Evolutionary conservation across 2,113 vertebrate species (phyloP).

Genomic region (Zootoca vivipara): DNA sequence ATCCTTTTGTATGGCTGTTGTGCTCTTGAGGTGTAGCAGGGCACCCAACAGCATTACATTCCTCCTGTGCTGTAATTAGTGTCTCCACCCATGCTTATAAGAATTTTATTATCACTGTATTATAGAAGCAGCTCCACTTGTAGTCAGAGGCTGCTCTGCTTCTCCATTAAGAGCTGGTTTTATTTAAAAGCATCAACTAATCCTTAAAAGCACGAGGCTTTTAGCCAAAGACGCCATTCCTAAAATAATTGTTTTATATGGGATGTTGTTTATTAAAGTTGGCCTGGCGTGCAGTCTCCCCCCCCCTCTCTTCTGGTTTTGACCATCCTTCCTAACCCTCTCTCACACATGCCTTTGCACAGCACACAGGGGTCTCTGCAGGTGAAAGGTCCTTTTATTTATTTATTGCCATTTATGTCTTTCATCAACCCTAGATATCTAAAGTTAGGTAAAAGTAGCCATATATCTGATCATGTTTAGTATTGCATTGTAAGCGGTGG

Average conservation of each 20-base stretch:
- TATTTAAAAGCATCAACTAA: slow-evolving; percentile 7
- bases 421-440: background rate
- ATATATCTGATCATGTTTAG: background rate
- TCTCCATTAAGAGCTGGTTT: slow-evolving; percentile 41
- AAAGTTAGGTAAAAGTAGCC: background rate
- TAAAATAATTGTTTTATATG: slow-evolving; percentile 22
- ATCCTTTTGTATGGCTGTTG: slow-evolving; percentile 47
- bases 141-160: slow-evolving; percentile 34
- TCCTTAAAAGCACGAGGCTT: slow-evolving; percentile 27
- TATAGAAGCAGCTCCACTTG: slow-evolving; percentile 35
- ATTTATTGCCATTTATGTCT: background rate
- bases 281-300: accelerated
- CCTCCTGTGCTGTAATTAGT: slow-evolving; percentile 57
- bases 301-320: background rate
- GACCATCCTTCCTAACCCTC: background rate
- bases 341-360: background rate
- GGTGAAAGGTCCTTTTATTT: too few relatives aligned
- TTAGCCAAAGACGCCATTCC: slow-evolving; percentile 15
- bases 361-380: background rate
- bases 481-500: background rate
- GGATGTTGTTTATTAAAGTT: background rate
- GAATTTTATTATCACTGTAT: slow-evolving; percentile 52
- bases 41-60: slow-evolving; percentile 47
- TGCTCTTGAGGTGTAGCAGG: slow-evolving; percentile 36
- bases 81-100: slow-evolving; percentile 62